Base-by-base conservation (phyloP, 1,140 invertebrate species). In the Varroa destructor region DNA sequence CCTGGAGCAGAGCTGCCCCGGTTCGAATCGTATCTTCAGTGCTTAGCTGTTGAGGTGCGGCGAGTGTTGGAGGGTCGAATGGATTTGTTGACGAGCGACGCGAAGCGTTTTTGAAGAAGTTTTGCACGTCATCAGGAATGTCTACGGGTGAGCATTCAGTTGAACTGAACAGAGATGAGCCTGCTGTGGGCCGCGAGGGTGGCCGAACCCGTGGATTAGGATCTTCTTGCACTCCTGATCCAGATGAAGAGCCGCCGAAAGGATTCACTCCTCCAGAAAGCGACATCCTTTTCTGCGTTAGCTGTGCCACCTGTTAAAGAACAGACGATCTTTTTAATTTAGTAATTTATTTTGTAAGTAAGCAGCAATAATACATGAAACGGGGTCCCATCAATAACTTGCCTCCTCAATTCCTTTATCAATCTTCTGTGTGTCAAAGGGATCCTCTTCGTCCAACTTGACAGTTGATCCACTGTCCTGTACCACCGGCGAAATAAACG, bases 71-170 rank as follows among this genome's bases (percentile, higher is more conserved):
- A 25, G 61, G 61, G 37, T 67, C 61, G 8, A 67, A 67, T 14
- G 61, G 61, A 40, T 67, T 67, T 37, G 61, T 67, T 40, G 61
- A 67, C 37, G 61, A 67, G 10, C 61, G 14, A 36, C 61, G 61
- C 8, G 61, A 67, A 25, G 40, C 40, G 37, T 67, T 67, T 67
- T 67, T 67, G 61, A 67, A 67, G 61, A 67, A 67, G 46, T 67
- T 67, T 46, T 67, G 61, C 12, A 67, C 61, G 61, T 67, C 61
- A 37, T 67, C 61, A 12, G 61, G 61, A 37, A 67, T 67, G 40
- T 67, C 61, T n/a, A 67, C 61, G 3, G 61, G 61, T 67, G 61
- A 67, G 40, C 61, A 67, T 46, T 67, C 61, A 37, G 61, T 67
- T 43, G 61, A 67, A 40, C 61, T 67, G 36, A 67, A 67, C 61